phyloP scores from a whole-genome alignment of 2,888 invertebrate genomes.

The Podotricha telesiphe region DNA sequence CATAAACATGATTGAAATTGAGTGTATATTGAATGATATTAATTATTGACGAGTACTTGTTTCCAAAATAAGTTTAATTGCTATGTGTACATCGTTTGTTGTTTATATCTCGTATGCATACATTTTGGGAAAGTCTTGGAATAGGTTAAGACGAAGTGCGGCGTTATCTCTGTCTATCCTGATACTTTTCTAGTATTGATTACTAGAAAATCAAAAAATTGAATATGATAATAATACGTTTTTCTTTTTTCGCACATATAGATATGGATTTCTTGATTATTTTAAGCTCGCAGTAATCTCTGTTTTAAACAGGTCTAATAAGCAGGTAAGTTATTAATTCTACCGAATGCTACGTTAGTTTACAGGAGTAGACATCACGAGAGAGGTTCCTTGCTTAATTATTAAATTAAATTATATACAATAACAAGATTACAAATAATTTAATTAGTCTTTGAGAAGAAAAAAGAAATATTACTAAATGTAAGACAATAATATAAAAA shows the following conservation, averaged over 20 bases:
- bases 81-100: not conserved
- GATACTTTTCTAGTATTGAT: too few relatives aligned
- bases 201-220: too few relatives aligned
- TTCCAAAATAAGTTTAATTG: conserved; percentile 5
- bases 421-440: not conserved
- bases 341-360: not conserved
- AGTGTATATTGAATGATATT: conserved; percentile 14
- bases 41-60: conserved; percentile 8
- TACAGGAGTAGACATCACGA: not conserved
- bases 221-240: too few relatives aligned
- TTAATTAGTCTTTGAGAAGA: not conserved
- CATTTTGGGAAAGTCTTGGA: too few relatives aligned
- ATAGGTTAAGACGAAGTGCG: too few relatives aligned
- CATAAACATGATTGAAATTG: conserved; percentile 16
- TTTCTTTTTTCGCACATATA: too few relatives aligned
- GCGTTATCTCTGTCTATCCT: too few relatives aligned
- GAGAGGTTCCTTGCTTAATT: not conserved
- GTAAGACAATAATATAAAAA: not conserved
- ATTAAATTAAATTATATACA: not conserved
- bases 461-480: not conserved
- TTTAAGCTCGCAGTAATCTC: too few relatives aligned
- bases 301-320: too few relatives aligned
- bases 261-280: too few relatives aligned
- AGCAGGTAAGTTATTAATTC: too few relatives aligned
- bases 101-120: not conserved